A percentile compares a stretch with the other conserved stretches of the same genome.
These are phyloP conservation scores for Drosophila tanythrix DNA, from an alignment of 2,888 invertebrate genomes.

Conservation along the genomic window DNA sequence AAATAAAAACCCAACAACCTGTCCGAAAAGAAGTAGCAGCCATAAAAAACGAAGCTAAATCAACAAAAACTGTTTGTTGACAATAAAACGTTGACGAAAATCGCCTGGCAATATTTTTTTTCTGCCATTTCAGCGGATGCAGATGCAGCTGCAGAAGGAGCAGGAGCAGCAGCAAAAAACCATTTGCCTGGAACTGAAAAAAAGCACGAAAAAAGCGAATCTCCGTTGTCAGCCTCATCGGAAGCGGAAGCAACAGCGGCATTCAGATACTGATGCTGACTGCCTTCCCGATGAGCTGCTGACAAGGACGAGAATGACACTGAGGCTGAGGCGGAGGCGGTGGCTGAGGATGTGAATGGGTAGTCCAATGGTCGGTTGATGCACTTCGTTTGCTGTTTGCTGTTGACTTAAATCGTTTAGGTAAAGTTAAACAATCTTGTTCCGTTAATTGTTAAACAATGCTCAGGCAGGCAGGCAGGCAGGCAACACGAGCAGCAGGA, in stretches of 20 bases:
- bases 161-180: conserved; percentile 23
- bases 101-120: conserved; percentile 61
- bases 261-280: conserved; percentile 19
- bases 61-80: conserved; percentile 58
- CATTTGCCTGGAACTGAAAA: conserved; percentile 9
- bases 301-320: conserved; percentile 17
- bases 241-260: conserved; percentile 70
- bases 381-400: conserved; percentile 56
- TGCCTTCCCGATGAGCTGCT: conserved; percentile 31
- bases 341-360: background rate
- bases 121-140: conserved; percentile 67
- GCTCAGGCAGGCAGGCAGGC: conserved; percentile 36
- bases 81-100: conserved; percentile 49
- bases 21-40: conserved; percentile 14
- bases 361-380: conserved; percentile 30
- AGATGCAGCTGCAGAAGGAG: conserved; percentile 37
- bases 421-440: conserved; percentile 81
- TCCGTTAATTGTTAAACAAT: conserved; percentile 80
- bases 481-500: background rate
- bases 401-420: conserved; percentile 82
- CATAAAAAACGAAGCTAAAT: conserved; percentile 32
- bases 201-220: conserved; percentile 15
- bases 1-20: conserved; percentile 40
- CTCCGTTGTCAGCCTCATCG: conserved; percentile 52
- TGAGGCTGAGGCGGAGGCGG: background rate